Conservation (phyloP, 2,797 vertebrate species). For the Falco concolor region DNA sequence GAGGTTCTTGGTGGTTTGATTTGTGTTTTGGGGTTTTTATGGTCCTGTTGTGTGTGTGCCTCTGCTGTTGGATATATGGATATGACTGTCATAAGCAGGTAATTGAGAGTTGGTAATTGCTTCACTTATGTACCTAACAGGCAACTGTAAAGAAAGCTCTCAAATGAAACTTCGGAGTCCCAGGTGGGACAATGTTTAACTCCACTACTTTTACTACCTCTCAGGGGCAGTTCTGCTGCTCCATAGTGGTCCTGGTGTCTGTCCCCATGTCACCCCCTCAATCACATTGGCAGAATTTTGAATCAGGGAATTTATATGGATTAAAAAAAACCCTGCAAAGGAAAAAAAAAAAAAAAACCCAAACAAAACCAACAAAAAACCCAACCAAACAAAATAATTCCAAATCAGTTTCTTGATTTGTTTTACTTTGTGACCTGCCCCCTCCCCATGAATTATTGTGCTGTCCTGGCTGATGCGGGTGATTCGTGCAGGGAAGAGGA, state of each 20-base stretch:
- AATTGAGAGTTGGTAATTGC: background rate
- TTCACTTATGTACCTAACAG: rapidly evolving
- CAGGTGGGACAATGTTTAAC: background rate
- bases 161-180: background rate
- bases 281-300: background rate
- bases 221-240: background rate
- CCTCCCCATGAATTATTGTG: background rate
- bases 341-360: background rate
- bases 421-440: background rate
- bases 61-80: background rate
- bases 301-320: background rate
- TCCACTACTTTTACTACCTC: background rate
- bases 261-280: background rate
- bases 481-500: background rate
- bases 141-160: background rate
- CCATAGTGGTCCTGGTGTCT: background rate
- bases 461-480: rapidly evolving
- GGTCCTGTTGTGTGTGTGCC: background rate
- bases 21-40: background rate
- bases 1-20: background rate
- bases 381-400: background rate
- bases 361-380: background rate
- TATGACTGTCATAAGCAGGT: background rate
- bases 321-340: background rate
- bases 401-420: background rate